Evolutionary conservation across 2,888 invertebrate species (phyloP).

Genomic region (Gnatocerus cornutus): DNA sequence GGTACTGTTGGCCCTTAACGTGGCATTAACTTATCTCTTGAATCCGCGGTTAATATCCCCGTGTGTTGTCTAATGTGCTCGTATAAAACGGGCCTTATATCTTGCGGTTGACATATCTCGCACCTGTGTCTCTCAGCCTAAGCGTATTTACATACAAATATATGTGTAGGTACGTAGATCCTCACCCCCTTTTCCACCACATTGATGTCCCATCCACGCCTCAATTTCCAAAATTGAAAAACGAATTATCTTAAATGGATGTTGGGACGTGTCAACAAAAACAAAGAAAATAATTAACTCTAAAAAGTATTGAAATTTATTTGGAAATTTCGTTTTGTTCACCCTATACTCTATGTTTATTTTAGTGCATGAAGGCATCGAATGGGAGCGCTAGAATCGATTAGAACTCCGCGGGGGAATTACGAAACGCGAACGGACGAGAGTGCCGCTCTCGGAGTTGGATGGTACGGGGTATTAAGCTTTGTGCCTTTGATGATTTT

Average conservation of each 20-base stretch:
- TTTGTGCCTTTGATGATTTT: constrained; percentile 73
- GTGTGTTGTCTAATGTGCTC: constrained; percentile 65
- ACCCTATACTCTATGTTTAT: constrained; percentile 66
- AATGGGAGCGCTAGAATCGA: constrained; percentile 55
- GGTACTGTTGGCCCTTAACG: too few species aligned
- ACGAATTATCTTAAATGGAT: constrained; percentile 60
- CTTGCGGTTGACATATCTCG: constrained; percentile 70
- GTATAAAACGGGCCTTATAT: constrained; percentile 68
- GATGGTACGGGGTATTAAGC: constrained; percentile 67
- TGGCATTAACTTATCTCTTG: constrained; percentile 14
- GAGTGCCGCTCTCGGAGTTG: constrained; percentile 60
- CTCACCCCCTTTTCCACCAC: constrained; percentile 64
- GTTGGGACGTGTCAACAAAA: background rate
- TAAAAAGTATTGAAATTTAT: constrained; percentile 62
- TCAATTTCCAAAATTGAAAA: constrained; percentile 68
- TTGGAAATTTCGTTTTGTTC: constrained; percentile 65
- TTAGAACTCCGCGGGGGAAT: constrained; percentile 52
- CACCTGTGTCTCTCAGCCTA: constrained; percentile 69
- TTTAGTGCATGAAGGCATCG: constrained; percentile 61
- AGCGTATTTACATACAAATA: constrained; percentile 71
- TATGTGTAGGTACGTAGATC: constrained; percentile 60
- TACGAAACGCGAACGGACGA: constrained; percentile 42
- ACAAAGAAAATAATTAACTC: constrained; percentile 24
- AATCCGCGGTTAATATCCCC: constrained; percentile 60
- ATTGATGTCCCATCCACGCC: constrained; percentile 60